Evolutionary conservation across 2,888 invertebrate species (phyloP), one percentile per base, ranked within the genome.

Genomic region (Choreutis nemorana): DNA sequence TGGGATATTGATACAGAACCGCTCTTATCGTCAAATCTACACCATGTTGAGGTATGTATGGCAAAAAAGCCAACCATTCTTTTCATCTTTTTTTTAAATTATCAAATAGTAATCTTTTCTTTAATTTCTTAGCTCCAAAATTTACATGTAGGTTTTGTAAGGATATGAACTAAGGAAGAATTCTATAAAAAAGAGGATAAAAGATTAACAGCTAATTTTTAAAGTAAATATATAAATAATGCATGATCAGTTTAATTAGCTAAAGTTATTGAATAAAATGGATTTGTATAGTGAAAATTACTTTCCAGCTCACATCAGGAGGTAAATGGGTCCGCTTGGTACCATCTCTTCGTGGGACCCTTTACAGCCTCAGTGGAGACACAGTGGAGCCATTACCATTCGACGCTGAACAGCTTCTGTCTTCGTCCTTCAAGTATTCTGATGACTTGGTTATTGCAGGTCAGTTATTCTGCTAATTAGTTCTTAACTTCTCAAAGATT

Each of bases 291-390:
- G 5, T 18, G 5, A 18, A n/a, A 23, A 23, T 18, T 5, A 18
- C 8, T 31, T 44, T 71, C 25, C 52, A 91, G 90, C 65, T 94
- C 23, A 89, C 88, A 20, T 88, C 89, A 31, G 88, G 90, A 55
- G 94, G 93, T 2, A 89, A 92, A 58, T 89, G 87, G 84, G 86
- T 94, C 10, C 84, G 93, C 26, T 83, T 97, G 55, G 94, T 98
- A 49, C 98, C 97, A 1, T 95, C 97, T 0, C 77, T 98, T 6
- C 90, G 89, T 49, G 98, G 98, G 2, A 87, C 89, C 2, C 81
- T 98, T 27, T 98, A 95, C 72, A 91, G 92, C 61, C 90, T 95
- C 60, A 92, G 95, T 62, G 95, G 94, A 0, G 88, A 90, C 35
- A 87, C 85, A 36, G 85, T 97, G 26, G 92, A 96, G 66, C 87